Evolutionary conservation across 1,140 invertebrate genomes (phyloP).

Genomic region (Amphibalanus amphitrite): DNA sequence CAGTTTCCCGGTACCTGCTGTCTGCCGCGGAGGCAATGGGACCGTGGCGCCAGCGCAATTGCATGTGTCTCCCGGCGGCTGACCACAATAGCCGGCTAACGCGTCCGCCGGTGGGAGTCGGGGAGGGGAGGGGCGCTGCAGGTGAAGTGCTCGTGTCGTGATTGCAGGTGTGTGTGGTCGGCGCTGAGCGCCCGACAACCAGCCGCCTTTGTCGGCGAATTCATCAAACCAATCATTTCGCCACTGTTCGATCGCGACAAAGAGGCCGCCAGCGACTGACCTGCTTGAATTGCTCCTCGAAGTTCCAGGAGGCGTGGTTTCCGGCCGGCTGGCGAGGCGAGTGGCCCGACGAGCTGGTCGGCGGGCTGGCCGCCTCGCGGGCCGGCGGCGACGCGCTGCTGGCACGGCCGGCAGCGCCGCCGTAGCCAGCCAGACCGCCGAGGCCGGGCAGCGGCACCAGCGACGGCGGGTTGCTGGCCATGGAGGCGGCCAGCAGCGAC

Average conservation of each 20-base stretch:
- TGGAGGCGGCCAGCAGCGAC: conserved; percentile 4
- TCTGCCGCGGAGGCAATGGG: not conserved
- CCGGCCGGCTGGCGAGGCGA: not conserved
- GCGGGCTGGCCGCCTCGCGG: not conserved
- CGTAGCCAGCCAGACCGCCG: not conserved
- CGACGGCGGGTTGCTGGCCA: not conserved
- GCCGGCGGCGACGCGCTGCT: not conserved
- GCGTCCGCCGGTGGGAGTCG: too few relatives aligned
- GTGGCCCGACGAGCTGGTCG: not conserved
- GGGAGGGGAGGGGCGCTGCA: too few relatives aligned
- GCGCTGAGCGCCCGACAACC: too few relatives aligned
- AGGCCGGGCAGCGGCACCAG: conserved; percentile 3
- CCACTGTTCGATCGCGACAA: too few relatives aligned
- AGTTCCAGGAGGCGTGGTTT: not conserved
- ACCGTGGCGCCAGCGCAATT: not conserved
- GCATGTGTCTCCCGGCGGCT: not conserved
- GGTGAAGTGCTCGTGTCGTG: too few relatives aligned
- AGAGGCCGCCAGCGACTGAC: not conserved
- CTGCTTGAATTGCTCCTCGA: conserved; percentile 4
- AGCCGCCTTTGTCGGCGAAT: too few relatives aligned
- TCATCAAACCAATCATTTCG: too few relatives aligned
- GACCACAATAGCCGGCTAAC: not conserved
- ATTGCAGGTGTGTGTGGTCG: too few relatives aligned
- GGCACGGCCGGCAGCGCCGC: not conserved
- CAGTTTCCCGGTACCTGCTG: not conserved